Conservation (phyloP, 2,888 invertebrate genomes). For the Agonum fuliginosum region DNA sequence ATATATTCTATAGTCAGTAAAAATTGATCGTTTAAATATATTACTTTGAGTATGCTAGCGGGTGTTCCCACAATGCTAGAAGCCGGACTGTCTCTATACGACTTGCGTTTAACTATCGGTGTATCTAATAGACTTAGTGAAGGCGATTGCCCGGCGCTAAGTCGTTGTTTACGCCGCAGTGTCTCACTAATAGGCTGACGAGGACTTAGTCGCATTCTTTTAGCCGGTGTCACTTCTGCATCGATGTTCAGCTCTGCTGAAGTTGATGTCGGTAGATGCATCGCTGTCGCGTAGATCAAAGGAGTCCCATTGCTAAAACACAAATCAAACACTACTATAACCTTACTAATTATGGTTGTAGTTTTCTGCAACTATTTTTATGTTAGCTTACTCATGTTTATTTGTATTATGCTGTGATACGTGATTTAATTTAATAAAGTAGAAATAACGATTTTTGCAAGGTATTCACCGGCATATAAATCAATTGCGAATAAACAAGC, state of each 20-base stretch:
- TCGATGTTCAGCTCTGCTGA: slow-evolving; percentile 45
- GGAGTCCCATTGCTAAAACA: slow-evolving; percentile 60
- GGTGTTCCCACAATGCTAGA: slow-evolving; percentile 73
- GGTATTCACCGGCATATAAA: neutral
- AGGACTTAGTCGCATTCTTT: slow-evolving; percentile 62
- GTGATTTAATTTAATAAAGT: neutral
- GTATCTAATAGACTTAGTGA: slow-evolving; percentile 73
- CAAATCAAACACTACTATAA: slow-evolving; percentile 15
- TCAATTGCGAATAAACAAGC: neutral
- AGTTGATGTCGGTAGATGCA: slow-evolving; percentile 12
- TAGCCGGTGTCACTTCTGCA: slow-evolving; percentile 63
- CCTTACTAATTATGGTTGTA: neutral
- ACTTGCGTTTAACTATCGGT: slow-evolving; percentile 74
- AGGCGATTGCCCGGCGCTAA: slow-evolving; percentile 65
- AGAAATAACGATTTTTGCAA: neutral
- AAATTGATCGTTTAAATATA: no score
- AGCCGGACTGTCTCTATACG: slow-evolving; percentile 61
- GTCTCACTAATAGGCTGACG: slow-evolving; percentile 58
- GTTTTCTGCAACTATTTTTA: neutral
- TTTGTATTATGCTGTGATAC: no score
- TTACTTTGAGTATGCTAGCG: slow-evolving; percentile 81
- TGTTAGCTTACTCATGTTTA: neutral
- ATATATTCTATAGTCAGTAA: no score
- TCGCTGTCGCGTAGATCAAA: slow-evolving; percentile 63
- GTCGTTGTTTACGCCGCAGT: slow-evolving; percentile 63